phyloP scores from a whole-genome alignment of 2,797 vertebrate genomes.

The Sebastes trivittatus region DNA sequence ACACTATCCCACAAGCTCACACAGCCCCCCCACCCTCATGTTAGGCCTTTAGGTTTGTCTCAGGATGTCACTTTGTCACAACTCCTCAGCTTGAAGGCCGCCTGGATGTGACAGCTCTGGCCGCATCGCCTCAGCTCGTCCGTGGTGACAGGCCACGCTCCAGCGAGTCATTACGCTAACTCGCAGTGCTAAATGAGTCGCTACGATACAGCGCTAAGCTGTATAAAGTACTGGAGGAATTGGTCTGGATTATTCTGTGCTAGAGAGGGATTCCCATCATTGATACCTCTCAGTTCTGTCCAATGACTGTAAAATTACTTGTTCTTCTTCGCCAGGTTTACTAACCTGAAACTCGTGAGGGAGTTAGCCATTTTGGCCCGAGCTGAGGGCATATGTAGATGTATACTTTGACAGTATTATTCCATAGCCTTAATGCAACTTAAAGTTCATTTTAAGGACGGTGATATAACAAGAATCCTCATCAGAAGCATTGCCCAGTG shows the following conservation, averaged over 20 bases:
- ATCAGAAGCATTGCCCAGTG: slow-evolving; percentile 16
- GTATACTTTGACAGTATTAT: slow-evolving; percentile 12
- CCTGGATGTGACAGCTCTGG: slow-evolving; percentile 71
- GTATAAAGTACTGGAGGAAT: slow-evolving; percentile 66
- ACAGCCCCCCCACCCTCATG: slow-evolving; percentile 54
- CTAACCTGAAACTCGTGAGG: slow-evolving; percentile 38
- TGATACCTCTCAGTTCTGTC: slow-evolving; percentile 58
- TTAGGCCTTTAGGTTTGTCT: slow-evolving; percentile 74
- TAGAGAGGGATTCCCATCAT: slow-evolving; percentile 55
- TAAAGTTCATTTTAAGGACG: slow-evolving; percentile 19
- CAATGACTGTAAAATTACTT: slow-evolving; percentile 60
- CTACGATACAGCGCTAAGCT: slow-evolving; percentile 67
- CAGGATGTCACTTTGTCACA: slow-evolving; percentile 77
- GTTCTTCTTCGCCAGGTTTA: slow-evolving; percentile 39
- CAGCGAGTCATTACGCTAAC: slow-evolving; percentile 72
- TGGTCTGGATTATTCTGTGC: slow-evolving; percentile 50
- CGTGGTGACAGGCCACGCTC: slow-evolving; percentile 69
- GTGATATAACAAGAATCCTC: slow-evolving; percentile 32
- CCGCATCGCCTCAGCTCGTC: slow-evolving; percentile 64
- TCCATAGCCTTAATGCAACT: slow-evolving; percentile 7
- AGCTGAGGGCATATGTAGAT: slow-evolving; percentile 14
- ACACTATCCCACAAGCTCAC: slow-evolving; percentile 27
- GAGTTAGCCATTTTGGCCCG: slow-evolving; percentile 14
- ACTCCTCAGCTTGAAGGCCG: slow-evolving; percentile 70
- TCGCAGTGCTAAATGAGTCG: slow-evolving; percentile 65